Conservation (phyloP, 2,113 vertebrate genomes). For the Seriola rivoliana region DNA sequence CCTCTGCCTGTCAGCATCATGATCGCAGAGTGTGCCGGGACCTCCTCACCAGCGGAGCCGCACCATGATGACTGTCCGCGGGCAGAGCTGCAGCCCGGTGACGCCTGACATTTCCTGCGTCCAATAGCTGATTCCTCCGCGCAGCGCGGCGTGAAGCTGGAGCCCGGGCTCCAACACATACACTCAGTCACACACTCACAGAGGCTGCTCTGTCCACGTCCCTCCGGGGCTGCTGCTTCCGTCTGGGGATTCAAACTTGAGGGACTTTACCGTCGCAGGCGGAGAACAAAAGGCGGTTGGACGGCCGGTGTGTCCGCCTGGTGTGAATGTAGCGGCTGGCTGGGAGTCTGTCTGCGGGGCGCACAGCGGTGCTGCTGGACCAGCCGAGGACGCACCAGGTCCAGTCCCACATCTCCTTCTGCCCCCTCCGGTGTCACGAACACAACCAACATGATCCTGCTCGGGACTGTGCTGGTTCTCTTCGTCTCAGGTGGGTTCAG, state of each 20-base stretch:
- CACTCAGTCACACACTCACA: constrained; percentile 3
- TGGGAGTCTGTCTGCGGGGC: constrained; percentile 48
- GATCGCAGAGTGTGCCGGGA: constrained; percentile 47
- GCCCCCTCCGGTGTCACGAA: constrained; percentile 23
- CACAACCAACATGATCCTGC: constrained; percentile 57
- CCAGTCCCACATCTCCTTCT: constrained; percentile 12
- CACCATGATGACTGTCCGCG: constrained; percentile 45
- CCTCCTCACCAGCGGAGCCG: constrained; percentile 28
- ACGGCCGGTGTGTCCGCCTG: constrained; percentile 17
- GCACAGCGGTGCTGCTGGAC: constrained; percentile 64
- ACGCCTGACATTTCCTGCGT: constrained; percentile 31
- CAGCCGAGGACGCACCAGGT: constrained; percentile 49
- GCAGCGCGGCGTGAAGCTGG: constrained; percentile 28
- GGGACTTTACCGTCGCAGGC: constrained; percentile 44
- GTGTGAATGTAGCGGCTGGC: constrained; percentile 65
- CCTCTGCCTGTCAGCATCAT: constrained; percentile 48
- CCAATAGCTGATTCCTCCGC: background rate
- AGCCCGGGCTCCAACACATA: constrained; percentile 27
- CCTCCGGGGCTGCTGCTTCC: constrained; percentile 16
- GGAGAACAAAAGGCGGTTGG: constrained; percentile 16
- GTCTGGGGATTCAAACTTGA: constrained; percentile 51
- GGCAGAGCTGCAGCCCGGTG: constrained; percentile 43
- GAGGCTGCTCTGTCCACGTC: constrained; percentile 25
- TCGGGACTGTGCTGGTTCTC: constrained; percentile 43
- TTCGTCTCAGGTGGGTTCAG: background rate